Conservation (phyloP, 1,140 invertebrate species). For the Calliopsis andreniformis region DNA sequence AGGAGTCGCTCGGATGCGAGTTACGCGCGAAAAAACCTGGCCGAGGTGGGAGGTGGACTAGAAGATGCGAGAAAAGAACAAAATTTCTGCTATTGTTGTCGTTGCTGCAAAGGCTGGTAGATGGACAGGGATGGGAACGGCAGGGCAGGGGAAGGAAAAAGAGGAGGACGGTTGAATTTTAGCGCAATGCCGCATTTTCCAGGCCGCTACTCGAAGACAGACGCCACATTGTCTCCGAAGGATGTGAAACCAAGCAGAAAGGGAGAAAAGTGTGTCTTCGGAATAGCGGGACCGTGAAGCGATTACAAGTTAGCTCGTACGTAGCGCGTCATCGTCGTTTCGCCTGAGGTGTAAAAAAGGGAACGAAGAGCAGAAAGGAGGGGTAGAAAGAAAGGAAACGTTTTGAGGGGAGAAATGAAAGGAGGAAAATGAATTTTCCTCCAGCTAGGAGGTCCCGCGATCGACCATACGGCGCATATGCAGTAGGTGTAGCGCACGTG, state of each 20-base stretch:
- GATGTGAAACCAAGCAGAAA: conserved; percentile 25
- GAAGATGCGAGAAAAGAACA: conserved; percentile 23
- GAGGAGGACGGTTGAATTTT: conserved; percentile 57
- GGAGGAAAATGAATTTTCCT: conserved; percentile 24
- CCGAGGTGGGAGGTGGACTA: conserved; percentile 19
- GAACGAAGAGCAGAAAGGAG: no score
- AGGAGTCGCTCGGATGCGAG: conserved; percentile 53
- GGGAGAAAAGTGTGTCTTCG: conserved; percentile 12
- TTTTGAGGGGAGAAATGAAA: background rate
- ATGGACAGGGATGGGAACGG: background rate
- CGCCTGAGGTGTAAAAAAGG: background rate
- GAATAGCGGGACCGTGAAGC: conserved; percentile 14
- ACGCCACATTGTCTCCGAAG: conserved; percentile 65
- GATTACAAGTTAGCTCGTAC: conserved; percentile 35
- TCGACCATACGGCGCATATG: conserved; percentile 19
- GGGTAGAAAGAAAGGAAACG: background rate
- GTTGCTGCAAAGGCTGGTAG: conserved; percentile 3
- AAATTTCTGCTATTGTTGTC: conserved; percentile 45
- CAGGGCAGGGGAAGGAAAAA: background rate
- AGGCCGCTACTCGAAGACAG: conserved; percentile 57
- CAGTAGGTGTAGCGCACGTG: conserved; percentile 48
- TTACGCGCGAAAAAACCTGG: background rate
- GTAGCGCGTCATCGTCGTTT: conserved; percentile 10
- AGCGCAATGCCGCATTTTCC: conserved; percentile 70
- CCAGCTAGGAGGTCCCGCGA: background rate